Evolutionary conservation across 2,797 vertebrate species (phyloP).

Genomic region (Capromys pilorides): DNA sequence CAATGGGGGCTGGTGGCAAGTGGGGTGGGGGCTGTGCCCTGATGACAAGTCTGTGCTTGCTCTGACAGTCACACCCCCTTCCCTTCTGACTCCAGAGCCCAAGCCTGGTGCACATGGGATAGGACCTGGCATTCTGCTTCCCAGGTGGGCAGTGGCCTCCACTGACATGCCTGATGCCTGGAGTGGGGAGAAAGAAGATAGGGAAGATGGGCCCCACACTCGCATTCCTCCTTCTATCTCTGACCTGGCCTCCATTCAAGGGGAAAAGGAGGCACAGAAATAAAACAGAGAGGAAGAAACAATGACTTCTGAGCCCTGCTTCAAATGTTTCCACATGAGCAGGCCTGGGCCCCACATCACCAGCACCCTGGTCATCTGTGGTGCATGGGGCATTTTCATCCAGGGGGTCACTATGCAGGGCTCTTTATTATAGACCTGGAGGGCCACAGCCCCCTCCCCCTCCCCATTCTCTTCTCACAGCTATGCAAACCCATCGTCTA

Average conservation of each 20-base stretch:
- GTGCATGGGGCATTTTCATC: fast-evolving
- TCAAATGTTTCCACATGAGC: fast-evolving
- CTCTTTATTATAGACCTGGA: background rate
- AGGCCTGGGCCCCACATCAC: background rate
- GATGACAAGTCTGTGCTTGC: background rate
- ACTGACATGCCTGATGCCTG: fast-evolving
- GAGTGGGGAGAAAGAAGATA: fast-evolving
- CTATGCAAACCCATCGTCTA: background rate
- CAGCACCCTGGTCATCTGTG: background rate
- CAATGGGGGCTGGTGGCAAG: background rate
- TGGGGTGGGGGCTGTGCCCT: background rate
- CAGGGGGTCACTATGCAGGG: fast-evolving
- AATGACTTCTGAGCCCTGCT: too few species aligned
- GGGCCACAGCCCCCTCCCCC: background rate
- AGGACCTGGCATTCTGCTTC: background rate
- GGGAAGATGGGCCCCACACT: fast-evolving
- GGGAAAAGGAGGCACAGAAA: background rate
- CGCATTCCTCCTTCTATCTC: background rate
- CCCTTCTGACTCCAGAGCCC: background rate
- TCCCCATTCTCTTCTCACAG: background rate
- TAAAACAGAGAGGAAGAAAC: background rate
- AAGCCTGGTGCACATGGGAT: fast-evolving
- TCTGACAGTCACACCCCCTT: fast-evolving
- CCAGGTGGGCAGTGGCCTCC: fast-evolving
- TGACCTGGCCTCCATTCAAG: background rate